A percentile compares a stretch with the other conserved stretches of the same genome.
Evolutionary conservation across 1,140 invertebrate genomes (phyloP).

Genomic region (Cydia splendana): DNA sequence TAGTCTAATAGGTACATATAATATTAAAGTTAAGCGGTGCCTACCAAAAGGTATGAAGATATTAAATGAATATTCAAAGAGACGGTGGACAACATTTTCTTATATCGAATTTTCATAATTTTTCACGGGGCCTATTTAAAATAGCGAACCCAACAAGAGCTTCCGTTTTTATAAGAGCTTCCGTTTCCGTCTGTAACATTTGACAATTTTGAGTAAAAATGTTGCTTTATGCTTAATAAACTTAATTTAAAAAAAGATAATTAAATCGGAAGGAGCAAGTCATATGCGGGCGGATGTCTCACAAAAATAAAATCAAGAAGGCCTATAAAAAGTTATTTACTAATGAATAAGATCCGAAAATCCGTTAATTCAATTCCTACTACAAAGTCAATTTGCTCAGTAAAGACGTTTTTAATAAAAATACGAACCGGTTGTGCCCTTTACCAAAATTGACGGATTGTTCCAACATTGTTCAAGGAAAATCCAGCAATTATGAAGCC

Average conservation of each 20-base stretch:
- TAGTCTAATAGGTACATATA: too few relatives aligned
- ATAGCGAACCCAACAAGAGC: too few relatives aligned
- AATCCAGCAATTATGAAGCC: conserved; percentile 7
- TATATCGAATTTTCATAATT: too few relatives aligned
- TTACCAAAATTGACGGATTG: background rate
- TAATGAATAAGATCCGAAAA: background rate
- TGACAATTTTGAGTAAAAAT: background rate
- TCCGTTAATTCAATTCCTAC: background rate
- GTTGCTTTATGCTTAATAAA: background rate
- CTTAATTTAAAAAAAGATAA: background rate
- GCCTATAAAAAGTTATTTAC: background rate
- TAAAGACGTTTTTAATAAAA: background rate
- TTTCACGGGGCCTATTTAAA: too few relatives aligned
- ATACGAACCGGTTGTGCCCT: background rate
- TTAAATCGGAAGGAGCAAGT: background rate
- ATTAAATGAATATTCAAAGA: too few relatives aligned
- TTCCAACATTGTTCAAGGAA: conserved; percentile 9
- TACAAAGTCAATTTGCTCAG: conserved; percentile 9
- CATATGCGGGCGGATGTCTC: background rate
- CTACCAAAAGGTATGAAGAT: too few relatives aligned
- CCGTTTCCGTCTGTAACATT: too few relatives aligned
- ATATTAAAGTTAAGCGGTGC: too few relatives aligned
- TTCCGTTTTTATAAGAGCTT: too few relatives aligned
- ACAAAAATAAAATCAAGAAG: background rate
- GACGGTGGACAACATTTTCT: too few relatives aligned